A percentile compares a stretch with the other conserved stretches of the same genome.
phyloP scores from a whole-genome alignment of 2,888 invertebrate genomes.

The Pterobdella sp. region DNA sequence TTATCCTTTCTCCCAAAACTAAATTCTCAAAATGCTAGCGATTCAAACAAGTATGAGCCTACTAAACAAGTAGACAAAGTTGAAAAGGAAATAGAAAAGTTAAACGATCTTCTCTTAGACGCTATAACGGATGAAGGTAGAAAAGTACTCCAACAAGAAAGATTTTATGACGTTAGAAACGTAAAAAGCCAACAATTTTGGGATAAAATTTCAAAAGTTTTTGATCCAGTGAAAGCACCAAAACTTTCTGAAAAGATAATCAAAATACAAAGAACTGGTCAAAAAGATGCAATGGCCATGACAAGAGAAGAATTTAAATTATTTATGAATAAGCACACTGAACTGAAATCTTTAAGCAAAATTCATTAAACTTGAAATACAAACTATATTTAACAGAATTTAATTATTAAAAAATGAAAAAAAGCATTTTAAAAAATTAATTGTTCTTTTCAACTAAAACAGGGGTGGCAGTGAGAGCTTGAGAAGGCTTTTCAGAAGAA shows the following conservation, averaged over 20 bases:
- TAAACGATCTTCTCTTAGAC: not conserved
- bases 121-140: not conserved
- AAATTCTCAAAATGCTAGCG: too few relatives aligned
- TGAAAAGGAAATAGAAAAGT: not conserved
- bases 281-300: not conserved
- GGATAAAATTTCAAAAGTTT: not conserved
- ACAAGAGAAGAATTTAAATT: not conserved
- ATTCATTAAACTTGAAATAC: not conserved
- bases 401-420: not conserved
- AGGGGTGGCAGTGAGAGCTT: constrained; percentile 41
- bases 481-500: too few relatives aligned
- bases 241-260: not conserved
- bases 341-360: not conserved
- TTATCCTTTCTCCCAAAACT: too few relatives aligned
- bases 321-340: not conserved
- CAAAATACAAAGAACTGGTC: not conserved
- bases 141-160: not conserved
- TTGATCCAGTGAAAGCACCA: not conserved
- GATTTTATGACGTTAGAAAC: not conserved
- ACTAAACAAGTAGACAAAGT: not conserved
- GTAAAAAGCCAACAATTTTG: not conserved
- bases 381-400: not conserved
- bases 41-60: not conserved
- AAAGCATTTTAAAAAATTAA: not conserved
- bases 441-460: constrained; percentile 13